Percentiles rank a stretch among this genome's conserved stretches.
These are phyloP conservation scores for Macrotrachela quadricornifera DNA, from an alignment of 1,140 invertebrate genomes.

Conservation along the genomic window DNA sequence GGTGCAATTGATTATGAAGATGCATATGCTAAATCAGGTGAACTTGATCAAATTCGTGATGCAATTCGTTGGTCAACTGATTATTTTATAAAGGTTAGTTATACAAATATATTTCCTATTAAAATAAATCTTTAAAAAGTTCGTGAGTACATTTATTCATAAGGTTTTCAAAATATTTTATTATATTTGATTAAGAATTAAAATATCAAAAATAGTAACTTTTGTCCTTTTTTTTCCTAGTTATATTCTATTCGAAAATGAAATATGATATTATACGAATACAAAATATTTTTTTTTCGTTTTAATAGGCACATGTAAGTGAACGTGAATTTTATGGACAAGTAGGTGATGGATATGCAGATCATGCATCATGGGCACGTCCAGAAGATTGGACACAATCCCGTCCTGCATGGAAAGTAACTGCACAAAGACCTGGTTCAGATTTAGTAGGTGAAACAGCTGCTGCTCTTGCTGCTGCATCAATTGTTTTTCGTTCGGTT, in stretches of 20 bases:
- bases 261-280: too few relatives aligned
- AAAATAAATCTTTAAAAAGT: too few relatives aligned
- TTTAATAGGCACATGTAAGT: constrained; percentile 22
- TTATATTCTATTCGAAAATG: too few relatives aligned
- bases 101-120: too few relatives aligned
- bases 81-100: constrained; percentile 37
- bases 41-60: constrained; percentile 26
- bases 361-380: constrained; percentile 38
- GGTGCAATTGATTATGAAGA: constrained; percentile 35
- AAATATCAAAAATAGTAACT: too few relatives aligned
- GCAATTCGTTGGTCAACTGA: constrained; percentile 41
- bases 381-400: constrained; percentile 38
- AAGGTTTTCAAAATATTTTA: too few relatives aligned
- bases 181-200: too few relatives aligned
- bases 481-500: constrained; percentile 28
- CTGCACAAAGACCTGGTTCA: constrained; percentile 34
- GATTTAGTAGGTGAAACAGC: constrained; percentile 43
- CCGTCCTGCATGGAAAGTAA: constrained; percentile 40
- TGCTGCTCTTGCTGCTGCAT: constrained; percentile 37
- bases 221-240: too few relatives aligned
- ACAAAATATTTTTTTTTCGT: too few relatives aligned
- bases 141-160: too few relatives aligned
- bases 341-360: constrained; percentile 34
- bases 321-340: constrained; percentile 38
- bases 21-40: constrained; percentile 31